phyloP scores from a whole-genome alignment of 2,888 invertebrate species.

The Lysandra coridon region DNA sequence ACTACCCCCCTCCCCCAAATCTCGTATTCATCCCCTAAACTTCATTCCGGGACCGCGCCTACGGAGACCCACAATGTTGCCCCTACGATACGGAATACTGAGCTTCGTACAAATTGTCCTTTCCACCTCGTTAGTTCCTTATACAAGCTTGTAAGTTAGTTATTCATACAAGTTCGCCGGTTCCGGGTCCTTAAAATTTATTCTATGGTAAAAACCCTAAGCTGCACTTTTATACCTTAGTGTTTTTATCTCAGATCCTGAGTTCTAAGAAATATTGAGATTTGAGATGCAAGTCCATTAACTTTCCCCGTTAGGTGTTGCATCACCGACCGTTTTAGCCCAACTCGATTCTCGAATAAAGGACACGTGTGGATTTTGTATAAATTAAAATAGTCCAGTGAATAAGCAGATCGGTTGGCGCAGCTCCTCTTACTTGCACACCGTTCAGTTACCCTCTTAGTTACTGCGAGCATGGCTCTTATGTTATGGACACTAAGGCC shows the following conservation, averaged over 20 bases:
- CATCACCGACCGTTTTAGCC: conserved; percentile 50
- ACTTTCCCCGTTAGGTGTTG: conserved; percentile 42
- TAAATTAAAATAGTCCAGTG: conserved; percentile 69
- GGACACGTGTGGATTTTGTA: conserved; percentile 61
- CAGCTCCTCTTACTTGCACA: conserved; percentile 41
- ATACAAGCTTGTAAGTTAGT: too few relatives aligned
- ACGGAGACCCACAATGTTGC: too few relatives aligned
- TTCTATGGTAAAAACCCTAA: background rate
- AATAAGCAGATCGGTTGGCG: conserved; percentile 57
- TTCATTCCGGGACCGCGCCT: too few relatives aligned
- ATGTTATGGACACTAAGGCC: background rate
- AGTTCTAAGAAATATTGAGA: background rate
- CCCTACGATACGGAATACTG: too few relatives aligned
- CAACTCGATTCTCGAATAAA: conserved; percentile 47
- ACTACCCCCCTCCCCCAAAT: too few relatives aligned
- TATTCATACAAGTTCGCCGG: background rate
- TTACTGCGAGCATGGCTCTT: background rate
- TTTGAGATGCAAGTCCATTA: background rate
- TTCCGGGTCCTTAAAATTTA: background rate
- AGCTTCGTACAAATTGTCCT: background rate
- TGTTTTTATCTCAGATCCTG: background rate
- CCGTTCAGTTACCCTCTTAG: background rate
- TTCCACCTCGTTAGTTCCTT: background rate
- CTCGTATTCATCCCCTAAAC: too few relatives aligned
- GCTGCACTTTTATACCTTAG: background rate